Percentiles rank a stretch among this genome's conserved stretches.
phyloP scores from a whole-genome alignment of 1,140 invertebrate species.

The Telenomus remus region DNA sequence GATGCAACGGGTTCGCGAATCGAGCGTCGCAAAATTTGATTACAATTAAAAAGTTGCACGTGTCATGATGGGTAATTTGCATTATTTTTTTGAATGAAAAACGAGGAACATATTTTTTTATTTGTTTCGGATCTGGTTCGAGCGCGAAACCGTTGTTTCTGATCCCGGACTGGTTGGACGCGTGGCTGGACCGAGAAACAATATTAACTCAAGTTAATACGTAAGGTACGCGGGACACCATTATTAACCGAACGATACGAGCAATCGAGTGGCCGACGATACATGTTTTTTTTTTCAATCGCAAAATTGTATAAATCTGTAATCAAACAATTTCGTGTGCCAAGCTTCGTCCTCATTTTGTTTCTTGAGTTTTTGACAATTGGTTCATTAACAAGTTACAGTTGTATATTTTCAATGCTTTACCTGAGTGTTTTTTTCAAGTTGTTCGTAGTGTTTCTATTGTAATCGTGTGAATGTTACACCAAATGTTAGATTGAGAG shows the following conservation, averaged over 20 bases:
- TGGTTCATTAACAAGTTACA: too few species aligned
- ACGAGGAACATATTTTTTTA: constrained; percentile 1
- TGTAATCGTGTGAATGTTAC: too few species aligned
- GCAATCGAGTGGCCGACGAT: constrained; percentile 63
- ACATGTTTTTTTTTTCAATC: constrained; percentile 5
- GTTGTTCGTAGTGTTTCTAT: too few species aligned
- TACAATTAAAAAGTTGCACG: constrained; percentile 27
- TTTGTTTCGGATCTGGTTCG: constrained; percentile 5
- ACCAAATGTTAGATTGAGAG: too few species aligned
- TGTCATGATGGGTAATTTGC: constrained; percentile 24
- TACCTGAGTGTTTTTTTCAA: too few species aligned
- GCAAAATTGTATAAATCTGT: too few species aligned
- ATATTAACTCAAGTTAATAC: constrained; percentile 67
- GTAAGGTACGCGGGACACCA: constrained; percentile 63
- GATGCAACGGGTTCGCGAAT: constrained; percentile 22
- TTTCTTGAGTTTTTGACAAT: too few species aligned
- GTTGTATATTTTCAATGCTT: too few species aligned
- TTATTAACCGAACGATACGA: constrained; percentile 67
- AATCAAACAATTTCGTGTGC: too few species aligned
- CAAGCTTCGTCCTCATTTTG: too few species aligned
- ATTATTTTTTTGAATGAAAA: constrained; percentile 27
- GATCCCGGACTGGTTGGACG: constrained; percentile 66
- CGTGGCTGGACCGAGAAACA: constrained; percentile 77
- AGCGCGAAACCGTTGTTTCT: constrained; percentile 31
- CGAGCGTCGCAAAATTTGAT: not conserved